Percentiles rank a stretch among this genome's conserved stretches.
These are phyloP conservation scores for Parazoanthus darwini DNA, from an alignment of 92 coral and sea anemone genomes.

Conservation along the genomic window DNA sequence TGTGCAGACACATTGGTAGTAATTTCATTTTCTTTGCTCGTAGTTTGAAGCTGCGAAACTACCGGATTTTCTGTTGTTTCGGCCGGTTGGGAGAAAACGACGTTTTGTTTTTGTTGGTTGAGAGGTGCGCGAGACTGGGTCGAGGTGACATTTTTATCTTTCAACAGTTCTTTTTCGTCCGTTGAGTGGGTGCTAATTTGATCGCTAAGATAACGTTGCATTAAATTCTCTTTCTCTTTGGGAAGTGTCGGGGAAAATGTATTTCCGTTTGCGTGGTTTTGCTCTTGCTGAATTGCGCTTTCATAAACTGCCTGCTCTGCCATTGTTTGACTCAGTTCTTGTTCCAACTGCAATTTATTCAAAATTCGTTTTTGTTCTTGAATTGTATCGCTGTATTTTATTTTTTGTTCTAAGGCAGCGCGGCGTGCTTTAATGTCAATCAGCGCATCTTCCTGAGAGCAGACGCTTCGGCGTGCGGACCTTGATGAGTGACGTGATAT, in stretches of 20 bases:
- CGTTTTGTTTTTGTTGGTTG: slow-evolving; percentile 24
- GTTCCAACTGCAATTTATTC: background rate
- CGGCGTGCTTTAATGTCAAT: slow-evolving; percentile 17
- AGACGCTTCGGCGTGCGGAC: slow-evolving; percentile 10
- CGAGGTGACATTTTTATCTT: slow-evolving; percentile 7
- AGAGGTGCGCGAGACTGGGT: slow-evolving; percentile 24
- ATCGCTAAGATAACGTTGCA: slow-evolving; percentile 3
- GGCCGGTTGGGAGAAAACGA: slow-evolving; percentile 20
- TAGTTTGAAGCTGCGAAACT: slow-evolving; percentile 18
- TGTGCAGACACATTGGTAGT: slow-evolving; percentile 14
- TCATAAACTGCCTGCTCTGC: slow-evolving; percentile 42
- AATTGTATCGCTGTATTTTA: slow-evolving; percentile 19
- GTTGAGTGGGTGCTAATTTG: slow-evolving; percentile 27
- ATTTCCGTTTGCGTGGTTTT: slow-evolving; percentile 30
- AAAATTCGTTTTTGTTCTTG: slow-evolving; percentile 20
- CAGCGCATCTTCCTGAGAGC: slow-evolving; percentile 41
- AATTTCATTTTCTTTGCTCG: slow-evolving; percentile 17
- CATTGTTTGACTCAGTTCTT: slow-evolving; percentile 36
- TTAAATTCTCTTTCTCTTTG: background rate
- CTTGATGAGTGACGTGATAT: slow-evolving; percentile 34
- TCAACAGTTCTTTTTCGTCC: slow-evolving; percentile 25
- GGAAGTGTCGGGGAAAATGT: background rate
- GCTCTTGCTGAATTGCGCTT: slow-evolving; percentile 38
- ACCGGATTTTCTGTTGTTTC: background rate
- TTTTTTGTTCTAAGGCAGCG: slow-evolving; percentile 13